phyloP scores from a whole-genome alignment of 2,888 invertebrate genomes.

The Augiades crinisus region DNA sequence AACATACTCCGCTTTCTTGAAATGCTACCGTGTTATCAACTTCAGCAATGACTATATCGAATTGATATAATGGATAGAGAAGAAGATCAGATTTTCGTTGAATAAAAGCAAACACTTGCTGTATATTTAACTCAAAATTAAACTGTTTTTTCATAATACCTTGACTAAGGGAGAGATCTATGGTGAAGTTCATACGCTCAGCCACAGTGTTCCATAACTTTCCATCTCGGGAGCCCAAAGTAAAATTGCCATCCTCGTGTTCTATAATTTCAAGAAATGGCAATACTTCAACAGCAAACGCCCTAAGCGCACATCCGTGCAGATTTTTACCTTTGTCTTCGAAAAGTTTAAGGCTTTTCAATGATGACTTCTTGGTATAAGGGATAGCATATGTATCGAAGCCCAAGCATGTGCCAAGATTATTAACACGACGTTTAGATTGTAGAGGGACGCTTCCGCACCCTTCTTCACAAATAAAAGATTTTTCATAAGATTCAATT shows the following conservation, averaged over 20 bases:
- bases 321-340: conserved; percentile 55
- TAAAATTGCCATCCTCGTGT: conserved; percentile 45
- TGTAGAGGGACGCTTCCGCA: conserved; percentile 53
- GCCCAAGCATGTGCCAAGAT: conserved; percentile 62
- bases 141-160: conserved; percentile 46
- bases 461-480: conserved; percentile 50
- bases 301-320: conserved; percentile 50
- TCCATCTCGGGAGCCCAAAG: conserved; percentile 55
- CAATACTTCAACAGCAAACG: conserved; percentile 44
- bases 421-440: conserved; percentile 46
- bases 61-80: conserved; percentile 60
- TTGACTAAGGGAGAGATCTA: conserved; percentile 49
- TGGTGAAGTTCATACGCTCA: conserved; percentile 58
- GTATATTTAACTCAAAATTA: conserved; percentile 52
- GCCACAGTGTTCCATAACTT: conserved; percentile 58
- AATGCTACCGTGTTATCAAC: conserved; percentile 56
- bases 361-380: conserved; percentile 35
- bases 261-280: conserved; percentile 52
- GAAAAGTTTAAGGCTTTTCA: conserved; percentile 43
- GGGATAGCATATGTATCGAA: conserved; percentile 41
- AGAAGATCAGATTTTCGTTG: conserved; percentile 58
- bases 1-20: conserved; percentile 66
- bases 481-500: conserved; percentile 43
- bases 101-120: conserved; percentile 53
- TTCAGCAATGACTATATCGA: conserved; percentile 58